phyloP scores from a whole-genome alignment of 2,113 vertebrate genomes.

The Sorex fumeus region DNA sequence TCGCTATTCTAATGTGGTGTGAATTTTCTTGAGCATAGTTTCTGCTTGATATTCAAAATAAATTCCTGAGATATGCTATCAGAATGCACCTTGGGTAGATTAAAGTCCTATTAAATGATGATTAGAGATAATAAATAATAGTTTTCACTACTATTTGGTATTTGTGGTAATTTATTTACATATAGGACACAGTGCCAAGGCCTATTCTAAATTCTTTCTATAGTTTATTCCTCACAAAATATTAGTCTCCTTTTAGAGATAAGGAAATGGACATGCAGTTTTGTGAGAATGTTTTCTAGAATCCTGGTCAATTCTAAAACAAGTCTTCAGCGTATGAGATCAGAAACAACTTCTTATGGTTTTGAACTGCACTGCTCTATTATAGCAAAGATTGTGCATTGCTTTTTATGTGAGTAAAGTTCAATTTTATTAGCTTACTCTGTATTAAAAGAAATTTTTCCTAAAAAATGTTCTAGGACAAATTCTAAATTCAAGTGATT shows the following conservation, averaged over 20 bases:
- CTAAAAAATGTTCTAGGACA: constrained; percentile 56
- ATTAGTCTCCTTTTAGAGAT: constrained; percentile 1
- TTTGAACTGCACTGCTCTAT: constrained; percentile 23
- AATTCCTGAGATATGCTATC: constrained; percentile 20
- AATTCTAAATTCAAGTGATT: constrained; percentile 44
- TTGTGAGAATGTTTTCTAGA: background rate
- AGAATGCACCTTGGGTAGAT: background rate
- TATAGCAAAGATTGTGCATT: background rate
- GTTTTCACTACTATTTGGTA: background rate
- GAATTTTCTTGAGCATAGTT: constrained; percentile 32
- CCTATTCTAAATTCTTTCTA: constrained; percentile 7
- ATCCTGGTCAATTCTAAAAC: background rate
- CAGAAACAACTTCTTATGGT: constrained; percentile 46
- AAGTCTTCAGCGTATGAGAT: constrained; percentile 10
- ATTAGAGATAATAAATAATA: background rate
- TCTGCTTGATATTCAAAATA: constrained; percentile 40
- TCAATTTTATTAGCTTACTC: constrained; percentile 18
- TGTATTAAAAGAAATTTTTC: constrained; percentile 41
- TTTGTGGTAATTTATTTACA: background rate
- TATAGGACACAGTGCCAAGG: background rate
- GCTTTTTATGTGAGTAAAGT: background rate
- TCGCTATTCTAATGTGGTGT: background rate
- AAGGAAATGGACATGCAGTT: background rate
- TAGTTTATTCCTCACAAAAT: constrained; percentile 55
- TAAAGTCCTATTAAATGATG: background rate